Evolutionary conservation across 1,140 invertebrate genomes (phyloP), one percentile per base, ranked within the genome.

Genomic region (Drosophila quadrilineata): DNA sequence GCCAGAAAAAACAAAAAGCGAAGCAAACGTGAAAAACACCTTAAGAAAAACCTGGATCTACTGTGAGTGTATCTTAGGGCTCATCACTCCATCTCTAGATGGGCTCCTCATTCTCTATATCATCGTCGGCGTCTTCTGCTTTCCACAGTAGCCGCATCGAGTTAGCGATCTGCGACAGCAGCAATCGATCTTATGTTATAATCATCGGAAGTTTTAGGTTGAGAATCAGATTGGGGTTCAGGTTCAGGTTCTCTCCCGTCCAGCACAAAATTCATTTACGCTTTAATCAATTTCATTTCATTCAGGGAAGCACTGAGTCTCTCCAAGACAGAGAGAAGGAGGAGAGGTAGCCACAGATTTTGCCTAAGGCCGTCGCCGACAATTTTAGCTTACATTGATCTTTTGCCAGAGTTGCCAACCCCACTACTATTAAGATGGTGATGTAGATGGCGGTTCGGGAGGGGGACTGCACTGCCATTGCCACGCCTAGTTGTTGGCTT

Each of bases 261-360:
- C 56, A 58, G 77, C 66, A 64, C 45, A 85, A 88, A 88, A 88
- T 88, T 87, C 87, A 87, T 88, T 88, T 88, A 87, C 87, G 87
- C 87, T 88, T 88, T 88, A 88, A 88, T 88, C 87, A 88, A 88
- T 87, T 87, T 84, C 76, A 87, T 77, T 73, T 74, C 76, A 87
- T 82, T 75, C 80, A 75, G 72, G 63, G 56, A 56, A 71, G 31
- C 26, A 31, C 41, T 38, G 19, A 41, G 31, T 26, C 8, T 19
- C 31, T 14, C 21, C 35, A n/a, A 22, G 28, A 10, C 17, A 8
- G 6, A 14, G 45, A 40, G 26, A 24, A 24, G 21, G 8, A 17
- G 35, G 29, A 21, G 19, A 0, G 12, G 33, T 6, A 38, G 40
- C 46, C 3, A 8, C 10, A 14, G n/a, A 19, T 19, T 56, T 56